phyloP scores from a whole-genome alignment of 1,140 invertebrate species.

The Bombus confusus region DNA sequence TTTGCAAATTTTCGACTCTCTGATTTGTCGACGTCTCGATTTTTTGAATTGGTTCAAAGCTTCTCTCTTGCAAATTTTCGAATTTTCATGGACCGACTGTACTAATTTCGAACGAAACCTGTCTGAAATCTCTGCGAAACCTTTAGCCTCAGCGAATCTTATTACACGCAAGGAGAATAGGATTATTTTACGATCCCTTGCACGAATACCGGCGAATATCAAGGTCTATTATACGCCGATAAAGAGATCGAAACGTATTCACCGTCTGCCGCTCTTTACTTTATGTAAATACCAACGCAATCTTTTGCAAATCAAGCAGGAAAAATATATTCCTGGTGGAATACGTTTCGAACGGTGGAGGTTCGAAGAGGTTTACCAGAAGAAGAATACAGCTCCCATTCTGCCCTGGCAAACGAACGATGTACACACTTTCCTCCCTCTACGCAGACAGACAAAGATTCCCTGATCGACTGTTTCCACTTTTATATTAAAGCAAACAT shows the following conservation, averaged over 20 bases:
- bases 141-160: neutral
- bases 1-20: neutral
- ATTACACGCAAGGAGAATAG: too few relatives aligned
- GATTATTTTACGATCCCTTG: neutral
- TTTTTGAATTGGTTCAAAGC: too few relatives aligned
- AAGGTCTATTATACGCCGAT: neutral
- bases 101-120: too few relatives aligned
- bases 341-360: neutral
- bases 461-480: neutral
- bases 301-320: constrained; percentile 8
- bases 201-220: neutral
- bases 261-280: neutral
- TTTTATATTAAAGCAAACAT: neutral
- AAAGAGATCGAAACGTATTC: neutral
- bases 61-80: neutral
- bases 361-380: neutral
- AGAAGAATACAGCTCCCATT: neutral
- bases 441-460: neutral
- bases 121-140: too few relatives aligned
- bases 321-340: neutral
- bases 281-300: neutral
- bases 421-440: neutral
- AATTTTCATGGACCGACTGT: neutral
- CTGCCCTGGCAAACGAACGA: neutral
- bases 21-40: too few relatives aligned